Evolutionary conservation across 2,888 invertebrate species (phyloP).

Genomic region (Coremacera marginata): DNA sequence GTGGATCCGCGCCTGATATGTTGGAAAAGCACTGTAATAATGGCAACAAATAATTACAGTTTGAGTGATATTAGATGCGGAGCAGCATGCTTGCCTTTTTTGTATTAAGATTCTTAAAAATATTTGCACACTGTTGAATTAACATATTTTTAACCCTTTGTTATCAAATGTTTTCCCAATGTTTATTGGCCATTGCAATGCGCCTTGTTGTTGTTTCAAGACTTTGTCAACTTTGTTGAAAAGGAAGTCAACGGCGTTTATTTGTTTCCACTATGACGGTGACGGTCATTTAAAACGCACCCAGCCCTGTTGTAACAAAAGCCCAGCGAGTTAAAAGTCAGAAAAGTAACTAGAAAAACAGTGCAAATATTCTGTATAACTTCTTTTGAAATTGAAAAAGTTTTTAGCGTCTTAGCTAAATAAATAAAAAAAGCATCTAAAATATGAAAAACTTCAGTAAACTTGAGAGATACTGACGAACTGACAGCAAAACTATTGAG

Average conservation of each 20-base stretch:
- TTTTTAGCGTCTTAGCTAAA: background rate
- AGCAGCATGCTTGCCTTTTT: no score
- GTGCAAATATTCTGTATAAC: conserved; percentile 2
- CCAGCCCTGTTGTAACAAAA: background rate
- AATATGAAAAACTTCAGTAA: conserved; percentile 4
- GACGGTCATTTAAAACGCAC: background rate
- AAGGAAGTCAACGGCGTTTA: background rate
- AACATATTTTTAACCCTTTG: no score
- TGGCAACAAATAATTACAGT: no score
- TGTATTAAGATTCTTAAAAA: no score
- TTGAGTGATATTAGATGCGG: no score
- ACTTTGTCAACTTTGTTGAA: background rate
- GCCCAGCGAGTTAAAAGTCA: background rate
- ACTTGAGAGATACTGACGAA: background rate
- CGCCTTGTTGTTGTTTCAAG: no score
- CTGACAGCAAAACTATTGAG: background rate
- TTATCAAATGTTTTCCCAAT: no score
- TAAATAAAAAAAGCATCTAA: conserved; percentile 2
- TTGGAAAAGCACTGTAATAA: no score
- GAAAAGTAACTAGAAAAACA: background rate
- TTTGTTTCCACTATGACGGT: background rate
- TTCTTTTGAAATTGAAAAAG: conserved; percentile 10
- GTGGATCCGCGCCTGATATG: no score
- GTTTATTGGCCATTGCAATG: no score
- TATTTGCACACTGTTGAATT: no score